phyloP scores from a whole-genome alignment of 1,140 invertebrate species.

The Brachionus koreanus region DNA sequence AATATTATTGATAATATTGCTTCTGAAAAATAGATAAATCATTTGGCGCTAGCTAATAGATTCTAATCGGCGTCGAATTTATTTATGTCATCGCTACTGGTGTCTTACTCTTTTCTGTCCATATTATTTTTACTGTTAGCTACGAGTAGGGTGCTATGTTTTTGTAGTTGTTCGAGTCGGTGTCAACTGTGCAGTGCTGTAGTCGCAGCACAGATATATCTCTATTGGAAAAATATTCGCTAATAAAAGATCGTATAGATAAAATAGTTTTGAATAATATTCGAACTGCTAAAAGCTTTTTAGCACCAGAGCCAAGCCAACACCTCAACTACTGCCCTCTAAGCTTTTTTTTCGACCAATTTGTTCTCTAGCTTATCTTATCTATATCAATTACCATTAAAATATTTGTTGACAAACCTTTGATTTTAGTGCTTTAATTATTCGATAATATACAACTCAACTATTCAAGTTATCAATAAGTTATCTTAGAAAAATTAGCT shows the following conservation, averaged over 20 bases:
- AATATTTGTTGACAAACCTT: neutral
- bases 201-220: neutral
- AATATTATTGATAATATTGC: conserved; percentile 12
- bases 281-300: conserved; percentile 28
- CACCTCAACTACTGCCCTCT: neutral
- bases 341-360: neutral
- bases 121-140: neutral
- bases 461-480: neutral
- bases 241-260: neutral
- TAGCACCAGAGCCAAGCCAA: neutral
- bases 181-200: conserved; percentile 22
- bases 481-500: neutral
- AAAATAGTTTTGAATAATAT: conserved; percentile 5
- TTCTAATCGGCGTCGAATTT: conserved; percentile 36
- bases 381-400: neutral
- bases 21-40: conserved; percentile 21
- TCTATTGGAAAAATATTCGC: neutral
- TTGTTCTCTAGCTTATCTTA: neutral
- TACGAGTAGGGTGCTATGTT: neutral
- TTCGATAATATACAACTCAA: neutral
- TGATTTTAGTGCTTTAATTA: neutral
- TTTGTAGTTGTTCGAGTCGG: neutral
- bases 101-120: neutral
- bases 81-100: conserved; percentile 37
- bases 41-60: neutral